Evolutionary conservation across 2,113 vertebrate genomes (phyloP).

Genomic region (Syngnathus scovelli): DNA sequence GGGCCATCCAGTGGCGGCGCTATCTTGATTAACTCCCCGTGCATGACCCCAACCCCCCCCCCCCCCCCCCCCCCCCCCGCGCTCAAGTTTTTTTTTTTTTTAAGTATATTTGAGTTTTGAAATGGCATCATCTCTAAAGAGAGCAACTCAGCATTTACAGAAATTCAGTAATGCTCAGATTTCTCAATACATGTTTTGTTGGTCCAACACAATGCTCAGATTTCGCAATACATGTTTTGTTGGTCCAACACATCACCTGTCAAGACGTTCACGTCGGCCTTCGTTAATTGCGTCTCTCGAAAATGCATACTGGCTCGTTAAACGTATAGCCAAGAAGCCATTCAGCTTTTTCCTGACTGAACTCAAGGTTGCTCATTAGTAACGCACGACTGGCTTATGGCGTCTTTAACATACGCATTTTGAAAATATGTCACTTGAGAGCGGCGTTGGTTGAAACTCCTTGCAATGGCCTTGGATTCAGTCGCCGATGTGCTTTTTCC

Average conservation of each 20-base stretch:
- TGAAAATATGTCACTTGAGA: background rate
- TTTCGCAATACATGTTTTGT: background rate
- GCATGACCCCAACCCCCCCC: too few species aligned
- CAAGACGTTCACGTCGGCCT: background rate
- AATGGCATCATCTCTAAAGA: background rate
- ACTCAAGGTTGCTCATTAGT: slow-evolving; percentile 14
- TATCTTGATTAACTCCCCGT: background rate
- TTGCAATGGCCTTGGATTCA: background rate
- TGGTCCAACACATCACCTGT: background rate
- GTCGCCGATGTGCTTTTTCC: slow-evolving; percentile 10
- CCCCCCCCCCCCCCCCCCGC: too few species aligned
- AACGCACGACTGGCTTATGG: slow-evolving; percentile 1
- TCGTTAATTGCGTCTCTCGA: slow-evolving; percentile 14
- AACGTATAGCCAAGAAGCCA: background rate
- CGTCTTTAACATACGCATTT: background rate
- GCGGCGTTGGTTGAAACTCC: background rate
- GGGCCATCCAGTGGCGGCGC: background rate
- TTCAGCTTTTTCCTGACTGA: slow-evolving; percentile 13
- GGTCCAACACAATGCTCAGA: background rate
- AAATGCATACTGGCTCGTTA: slow-evolving; percentile 8
- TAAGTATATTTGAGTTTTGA: background rate
- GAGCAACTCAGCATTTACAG: background rate
- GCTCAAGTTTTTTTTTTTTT: background rate
- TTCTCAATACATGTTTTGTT: background rate
- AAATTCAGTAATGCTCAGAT: background rate